These are phyloP conservation scores for Alviniconcha marisindica DNA, from an alignment of 1,140 invertebrate species.

Conservation along the genomic window DNA sequence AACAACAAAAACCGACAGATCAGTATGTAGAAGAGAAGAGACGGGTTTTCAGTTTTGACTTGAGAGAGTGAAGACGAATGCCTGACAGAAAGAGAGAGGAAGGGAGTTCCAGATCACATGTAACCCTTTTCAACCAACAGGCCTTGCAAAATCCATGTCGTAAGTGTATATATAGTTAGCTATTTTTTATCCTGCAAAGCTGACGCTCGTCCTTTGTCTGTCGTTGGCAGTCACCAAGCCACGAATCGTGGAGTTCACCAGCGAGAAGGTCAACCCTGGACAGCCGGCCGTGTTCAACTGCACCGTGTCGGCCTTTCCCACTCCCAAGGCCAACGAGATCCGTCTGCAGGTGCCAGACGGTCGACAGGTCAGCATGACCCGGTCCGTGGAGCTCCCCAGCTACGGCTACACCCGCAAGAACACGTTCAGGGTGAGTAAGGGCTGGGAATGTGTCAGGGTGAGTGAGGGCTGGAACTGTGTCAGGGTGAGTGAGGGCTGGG, in stretches of 20 bases:
- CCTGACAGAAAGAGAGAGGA: too few relatives aligned
- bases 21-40: too few relatives aligned
- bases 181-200: too few relatives aligned
- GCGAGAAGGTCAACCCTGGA: slow-evolving; percentile 65
- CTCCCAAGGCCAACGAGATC: slow-evolving; percentile 61
- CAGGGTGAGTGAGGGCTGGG: too few relatives aligned
- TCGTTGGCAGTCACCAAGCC: slow-evolving; percentile 63
- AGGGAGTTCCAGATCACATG: too few relatives aligned
- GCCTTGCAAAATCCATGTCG: too few relatives aligned
- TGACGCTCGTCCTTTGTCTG: background rate
- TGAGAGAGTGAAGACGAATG: too few relatives aligned
- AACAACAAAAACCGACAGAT: too few relatives aligned
- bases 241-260: slow-evolving; percentile 61
- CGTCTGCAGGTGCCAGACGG: slow-evolving; percentile 50
- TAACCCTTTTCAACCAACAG: too few relatives aligned
- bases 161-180: too few relatives aligned
- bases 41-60: too few relatives aligned
- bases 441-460: background rate
- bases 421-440: slow-evolving; percentile 54
- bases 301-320: slow-evolving; percentile 66
- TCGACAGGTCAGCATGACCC: slow-evolving; percentile 49
- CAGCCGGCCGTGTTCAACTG: slow-evolving; percentile 67
- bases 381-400: slow-evolving; percentile 54
- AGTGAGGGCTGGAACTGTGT: background rate
- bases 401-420: slow-evolving; percentile 62